Percentiles rank a stretch among this genome's conserved stretches.
Evolutionary conservation across 1,140 invertebrate species (phyloP).

Genomic region (Paraescarpia echinospica): DNA sequence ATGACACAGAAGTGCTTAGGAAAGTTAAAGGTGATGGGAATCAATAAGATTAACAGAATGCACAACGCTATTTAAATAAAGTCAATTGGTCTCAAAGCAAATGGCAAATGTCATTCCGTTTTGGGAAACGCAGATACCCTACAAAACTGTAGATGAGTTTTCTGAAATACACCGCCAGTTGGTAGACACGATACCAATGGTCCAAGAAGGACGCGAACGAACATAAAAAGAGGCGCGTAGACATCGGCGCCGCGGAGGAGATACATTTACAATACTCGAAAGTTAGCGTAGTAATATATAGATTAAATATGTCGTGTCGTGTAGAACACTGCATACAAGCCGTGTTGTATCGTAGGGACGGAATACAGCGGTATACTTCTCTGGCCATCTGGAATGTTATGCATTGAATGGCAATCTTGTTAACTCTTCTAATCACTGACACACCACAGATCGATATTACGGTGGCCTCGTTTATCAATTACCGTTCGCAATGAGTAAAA

Average conservation of each 20-base stretch:
- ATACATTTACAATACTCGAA: too few relatives aligned
- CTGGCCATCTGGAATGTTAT: too few relatives aligned
- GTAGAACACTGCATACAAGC: neutral
- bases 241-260: too few relatives aligned
- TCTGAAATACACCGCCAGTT: neutral
- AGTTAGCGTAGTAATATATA: too few relatives aligned
- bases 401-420: neutral
- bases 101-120: neutral
- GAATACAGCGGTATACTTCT: too few relatives aligned
- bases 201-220: too few relatives aligned
- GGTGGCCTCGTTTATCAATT: neutral
- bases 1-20: neutral
- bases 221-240: too few relatives aligned
- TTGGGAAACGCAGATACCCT: neutral
- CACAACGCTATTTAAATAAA: neutral
- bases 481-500: neutral
- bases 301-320: neutral
- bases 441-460: neutral
- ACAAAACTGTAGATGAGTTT: too few relatives aligned
- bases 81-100: neutral
- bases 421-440: neutral
- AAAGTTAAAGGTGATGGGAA: neutral
- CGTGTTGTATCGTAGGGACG: neutral
- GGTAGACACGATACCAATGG: neutral
- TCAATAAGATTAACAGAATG: neutral